Evolutionary conservation across 1,140 invertebrate species (phyloP).

Genomic region (Dinoponera quadriceps): DNA sequence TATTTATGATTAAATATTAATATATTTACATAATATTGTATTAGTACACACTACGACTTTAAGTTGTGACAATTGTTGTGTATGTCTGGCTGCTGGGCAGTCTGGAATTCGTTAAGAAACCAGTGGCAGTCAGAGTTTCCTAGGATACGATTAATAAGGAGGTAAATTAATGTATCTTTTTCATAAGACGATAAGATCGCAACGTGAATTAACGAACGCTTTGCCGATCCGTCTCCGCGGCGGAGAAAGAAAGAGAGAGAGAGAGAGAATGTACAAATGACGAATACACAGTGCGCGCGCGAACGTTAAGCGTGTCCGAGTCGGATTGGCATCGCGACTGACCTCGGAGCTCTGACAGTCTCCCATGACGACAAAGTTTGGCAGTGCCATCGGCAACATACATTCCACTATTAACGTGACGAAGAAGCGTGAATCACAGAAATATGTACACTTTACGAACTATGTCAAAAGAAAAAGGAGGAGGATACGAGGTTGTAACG

Average conservation of each 20-base stretch:
- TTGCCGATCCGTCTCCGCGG: slow-evolving; percentile 72
- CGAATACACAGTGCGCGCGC: not conserved
- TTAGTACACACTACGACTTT: slow-evolving; percentile 82
- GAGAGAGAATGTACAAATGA: not conserved
- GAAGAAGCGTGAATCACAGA: slow-evolving; percentile 16
- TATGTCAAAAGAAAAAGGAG: slow-evolving; percentile 76
- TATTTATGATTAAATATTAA: slow-evolving; percentile 84
- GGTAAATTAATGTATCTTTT: slow-evolving; percentile 68
- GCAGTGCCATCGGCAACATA: slow-evolving; percentile 68
- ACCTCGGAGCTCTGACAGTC: slow-evolving; percentile 50
- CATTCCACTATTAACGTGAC: slow-evolving; percentile 80
- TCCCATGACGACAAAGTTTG: slow-evolving; percentile 28
- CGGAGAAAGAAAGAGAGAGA: not conserved
- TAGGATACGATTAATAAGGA: slow-evolving; percentile 56
- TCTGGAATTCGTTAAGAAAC: slow-evolving; percentile 78
- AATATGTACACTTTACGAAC: slow-evolving; percentile 75
- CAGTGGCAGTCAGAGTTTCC: slow-evolving; percentile 79
- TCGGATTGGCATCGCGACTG: slow-evolving; percentile 68
- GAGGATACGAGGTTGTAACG: not conserved
- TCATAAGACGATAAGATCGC: slow-evolving; percentile 59
- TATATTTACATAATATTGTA: slow-evolving; percentile 84
- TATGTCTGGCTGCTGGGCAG: slow-evolving; percentile 83
- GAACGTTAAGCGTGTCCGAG: slow-evolving; percentile 19
- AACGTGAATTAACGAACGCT: slow-evolving; percentile 42
- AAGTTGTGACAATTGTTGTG: slow-evolving; percentile 83